A percentile compares a stretch with the other conserved stretches of the same genome.
These are phyloP conservation scores for Anhinga rufa DNA, from an alignment of 2,113 vertebrate genomes.

Conservation along the genomic window DNA sequence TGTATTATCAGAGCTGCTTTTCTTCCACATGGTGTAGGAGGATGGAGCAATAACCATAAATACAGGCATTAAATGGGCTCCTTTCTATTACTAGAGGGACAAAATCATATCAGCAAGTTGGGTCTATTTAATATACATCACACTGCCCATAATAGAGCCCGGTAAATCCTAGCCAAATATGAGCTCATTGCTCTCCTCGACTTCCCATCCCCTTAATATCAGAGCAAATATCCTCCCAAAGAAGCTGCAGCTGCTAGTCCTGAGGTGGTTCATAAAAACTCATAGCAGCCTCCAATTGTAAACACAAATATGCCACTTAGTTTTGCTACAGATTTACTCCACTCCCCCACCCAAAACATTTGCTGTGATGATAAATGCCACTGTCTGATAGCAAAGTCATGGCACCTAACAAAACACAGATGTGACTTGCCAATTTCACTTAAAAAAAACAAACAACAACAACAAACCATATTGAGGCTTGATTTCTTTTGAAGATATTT, in stretches of 20 bases:
- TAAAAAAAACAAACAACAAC: neutral
- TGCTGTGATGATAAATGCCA: neutral
- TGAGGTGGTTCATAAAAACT: slow-evolving; percentile 5
- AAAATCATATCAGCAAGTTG: neutral
- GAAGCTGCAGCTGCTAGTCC: slow-evolving; percentile 25
- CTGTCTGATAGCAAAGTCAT: neutral
- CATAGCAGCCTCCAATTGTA: neutral
- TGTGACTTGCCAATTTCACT: neutral
- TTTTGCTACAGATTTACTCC: neutral
- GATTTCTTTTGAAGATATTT: neutral
- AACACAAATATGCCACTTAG: neutral
- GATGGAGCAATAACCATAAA: slow-evolving; percentile 9
- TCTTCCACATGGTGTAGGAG: neutral
- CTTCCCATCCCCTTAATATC: slow-evolving; percentile 11
- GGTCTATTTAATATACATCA: slow-evolving; percentile 9
- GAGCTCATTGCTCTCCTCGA: neutral
- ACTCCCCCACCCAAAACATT: neutral
- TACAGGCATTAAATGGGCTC: slow-evolving; percentile 17
- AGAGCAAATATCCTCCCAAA: slow-evolving; percentile 16
- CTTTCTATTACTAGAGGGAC: slow-evolving; percentile 10
- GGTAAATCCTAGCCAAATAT: slow-evolving; percentile 26
- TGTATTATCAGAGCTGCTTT: neutral
- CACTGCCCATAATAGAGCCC: neutral
- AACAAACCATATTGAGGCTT: neutral
- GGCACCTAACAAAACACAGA: neutral